Conservation (phyloP, 2,797 vertebrate species). For the Valencia hispanica region DNA sequence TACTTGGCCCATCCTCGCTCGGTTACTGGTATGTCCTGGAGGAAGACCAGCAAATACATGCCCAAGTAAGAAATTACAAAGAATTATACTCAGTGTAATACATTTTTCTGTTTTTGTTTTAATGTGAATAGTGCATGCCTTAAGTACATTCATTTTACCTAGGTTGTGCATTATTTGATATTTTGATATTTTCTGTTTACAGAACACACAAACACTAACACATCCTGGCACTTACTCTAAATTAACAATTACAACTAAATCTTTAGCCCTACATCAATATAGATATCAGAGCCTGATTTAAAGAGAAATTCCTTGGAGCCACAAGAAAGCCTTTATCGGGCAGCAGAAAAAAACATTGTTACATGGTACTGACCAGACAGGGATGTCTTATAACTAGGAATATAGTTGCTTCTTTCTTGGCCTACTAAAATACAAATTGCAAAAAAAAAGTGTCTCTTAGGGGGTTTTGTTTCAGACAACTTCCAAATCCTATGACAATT, state of each 20-base stretch:
- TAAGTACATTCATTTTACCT: neutral
- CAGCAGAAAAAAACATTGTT: neutral
- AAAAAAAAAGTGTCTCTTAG: neutral
- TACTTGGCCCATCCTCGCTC: slow-evolving; percentile 97
- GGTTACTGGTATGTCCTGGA: slow-evolving; percentile 95
- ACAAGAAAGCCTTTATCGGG: neutral
- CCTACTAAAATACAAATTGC: neutral
- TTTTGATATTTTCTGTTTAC: neutral
- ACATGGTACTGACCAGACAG: neutral
- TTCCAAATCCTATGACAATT: neutral
- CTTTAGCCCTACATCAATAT: neutral
- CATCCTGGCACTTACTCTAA: neutral
- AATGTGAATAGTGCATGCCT: neutral
- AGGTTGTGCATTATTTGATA: neutral
- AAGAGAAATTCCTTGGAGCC: neutral
- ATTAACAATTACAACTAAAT: neutral
- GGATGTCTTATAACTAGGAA: neutral
- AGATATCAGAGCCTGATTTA: no score
- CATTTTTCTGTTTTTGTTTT: neutral
- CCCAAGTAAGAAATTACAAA: slow-evolving; percentile 89
- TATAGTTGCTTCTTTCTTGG: neutral
- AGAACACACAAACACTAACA: neutral
- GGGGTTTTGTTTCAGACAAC: neutral
- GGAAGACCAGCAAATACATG: slow-evolving; percentile 97
- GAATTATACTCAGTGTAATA: neutral